A percentile compares a stretch with the other conserved stretches of the same genome.
Conservation (phyloP, 2,797 vertebrate genomes). For the Sebastolobus altivelis region DNA sequence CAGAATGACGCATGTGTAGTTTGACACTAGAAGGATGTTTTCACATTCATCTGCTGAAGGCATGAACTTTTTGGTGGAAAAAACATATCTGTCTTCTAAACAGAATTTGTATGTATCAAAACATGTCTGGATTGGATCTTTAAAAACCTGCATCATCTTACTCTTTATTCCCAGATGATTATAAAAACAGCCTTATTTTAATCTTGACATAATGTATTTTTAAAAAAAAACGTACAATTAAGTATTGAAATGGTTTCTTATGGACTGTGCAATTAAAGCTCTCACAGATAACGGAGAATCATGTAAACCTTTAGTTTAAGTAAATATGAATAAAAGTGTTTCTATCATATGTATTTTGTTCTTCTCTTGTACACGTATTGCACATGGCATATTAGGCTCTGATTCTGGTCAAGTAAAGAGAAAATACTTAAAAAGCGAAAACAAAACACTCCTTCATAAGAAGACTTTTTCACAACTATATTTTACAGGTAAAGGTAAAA, state of each 20-base stretch:
- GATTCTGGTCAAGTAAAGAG: slow-evolving; percentile 9
- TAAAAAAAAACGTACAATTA: too few species aligned
- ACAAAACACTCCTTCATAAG: not conserved
- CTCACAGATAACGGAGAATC: not conserved
- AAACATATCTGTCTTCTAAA: too few species aligned
- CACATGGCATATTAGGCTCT: not conserved
- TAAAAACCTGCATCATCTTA: not conserved
- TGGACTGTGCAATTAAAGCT: not conserved
- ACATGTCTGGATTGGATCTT: too few species aligned
- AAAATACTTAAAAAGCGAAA: not conserved
- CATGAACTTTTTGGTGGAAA: not conserved
- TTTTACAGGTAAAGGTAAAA: not conserved
- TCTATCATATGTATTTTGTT: not conserved
- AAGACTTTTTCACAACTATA: not conserved
- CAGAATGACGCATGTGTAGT: too few species aligned
- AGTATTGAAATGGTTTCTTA: not conserved
- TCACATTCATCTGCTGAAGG: too few species aligned
- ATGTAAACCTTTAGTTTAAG: slow-evolving; percentile 29
- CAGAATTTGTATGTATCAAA: too few species aligned
- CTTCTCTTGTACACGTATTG: not conserved
- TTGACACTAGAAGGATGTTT: too few species aligned
- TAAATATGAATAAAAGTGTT: not conserved
- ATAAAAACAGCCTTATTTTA: too few species aligned
- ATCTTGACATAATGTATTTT: too few species aligned
- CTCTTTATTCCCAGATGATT: too few species aligned